Evolutionary conservation across 2,797 vertebrate genomes (phyloP).

Genomic region (Discoglossus pictus): DNA sequence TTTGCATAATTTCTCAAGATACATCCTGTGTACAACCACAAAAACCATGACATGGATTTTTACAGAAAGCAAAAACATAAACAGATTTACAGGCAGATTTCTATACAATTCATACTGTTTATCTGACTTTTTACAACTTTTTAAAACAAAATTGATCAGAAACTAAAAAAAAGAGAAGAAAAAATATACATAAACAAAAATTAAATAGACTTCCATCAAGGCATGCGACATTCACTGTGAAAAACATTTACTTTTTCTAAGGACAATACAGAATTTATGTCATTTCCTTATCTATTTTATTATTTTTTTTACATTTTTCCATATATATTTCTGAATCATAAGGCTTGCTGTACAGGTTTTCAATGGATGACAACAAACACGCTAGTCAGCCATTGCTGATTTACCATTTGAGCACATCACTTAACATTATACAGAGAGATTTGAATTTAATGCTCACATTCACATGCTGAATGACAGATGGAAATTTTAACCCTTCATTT

Average conservation of each 20-base stretch:
- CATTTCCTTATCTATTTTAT: conserved; percentile 37
- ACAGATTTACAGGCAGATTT: conserved; percentile 94
- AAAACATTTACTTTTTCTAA: conserved; percentile 85
- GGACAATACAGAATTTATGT: conserved; percentile 50
- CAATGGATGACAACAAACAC: conserved; percentile 78
- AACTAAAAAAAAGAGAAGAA: conserved; percentile 68
- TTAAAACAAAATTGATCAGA: conserved; percentile 73
- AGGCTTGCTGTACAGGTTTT: conserved; percentile 73
- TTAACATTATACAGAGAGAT: conserved; percentile 81
- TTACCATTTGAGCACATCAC: conserved; percentile 80
- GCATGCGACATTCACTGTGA: conserved; percentile 96
- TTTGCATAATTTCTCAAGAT: conserved; percentile 94
- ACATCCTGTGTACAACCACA: conserved; percentile 96
- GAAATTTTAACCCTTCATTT: conserved; percentile 78
- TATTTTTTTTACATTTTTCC: conserved; percentile 38
- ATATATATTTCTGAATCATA: conserved; percentile 62
- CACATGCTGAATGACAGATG: conserved; percentile 90
- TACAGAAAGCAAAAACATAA: conserved; percentile 92
- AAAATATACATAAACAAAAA: conserved; percentile 59
- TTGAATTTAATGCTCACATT: conserved; percentile 73
- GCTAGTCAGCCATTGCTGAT: conserved; percentile 71
- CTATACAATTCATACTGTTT: conserved; percentile 83
- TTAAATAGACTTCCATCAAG: conserved; percentile 84
- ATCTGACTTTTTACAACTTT: conserved; percentile 82
- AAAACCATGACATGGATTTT: conserved; percentile 94